Conservation (phyloP, 1,140 invertebrate genomes). For the Octopus bimaculoides region DNA sequence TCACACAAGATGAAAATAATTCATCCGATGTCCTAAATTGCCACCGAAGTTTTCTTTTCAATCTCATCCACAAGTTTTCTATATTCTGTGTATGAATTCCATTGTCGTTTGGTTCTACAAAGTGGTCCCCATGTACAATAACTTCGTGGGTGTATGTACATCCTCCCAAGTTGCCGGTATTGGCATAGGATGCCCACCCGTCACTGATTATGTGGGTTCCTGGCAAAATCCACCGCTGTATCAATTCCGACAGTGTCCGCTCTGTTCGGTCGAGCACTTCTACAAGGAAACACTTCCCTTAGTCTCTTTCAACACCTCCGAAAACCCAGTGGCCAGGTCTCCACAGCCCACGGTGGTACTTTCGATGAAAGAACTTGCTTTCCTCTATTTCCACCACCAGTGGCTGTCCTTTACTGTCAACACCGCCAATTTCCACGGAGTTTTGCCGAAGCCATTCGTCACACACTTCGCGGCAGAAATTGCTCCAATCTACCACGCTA, state of each 20-base stretch:
- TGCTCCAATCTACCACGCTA: too few relatives aligned
- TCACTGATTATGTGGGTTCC: constrained; percentile 22
- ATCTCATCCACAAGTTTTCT: constrained; percentile 21
- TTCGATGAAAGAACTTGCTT: constrained; percentile 27
- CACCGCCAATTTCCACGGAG: constrained; percentile 13
- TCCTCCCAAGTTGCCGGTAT: constrained; percentile 10
- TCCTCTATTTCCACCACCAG: constrained; percentile 24
- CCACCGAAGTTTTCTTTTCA: constrained; percentile 18
- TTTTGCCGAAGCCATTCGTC: too few relatives aligned
- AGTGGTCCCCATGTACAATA: constrained; percentile 17
- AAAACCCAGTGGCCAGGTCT: constrained; percentile 27
- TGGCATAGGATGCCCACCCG: constrained; percentile 23
- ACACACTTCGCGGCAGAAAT: too few relatives aligned
- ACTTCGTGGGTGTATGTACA: constrained; percentile 18
- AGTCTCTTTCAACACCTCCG: constrained; percentile 21
- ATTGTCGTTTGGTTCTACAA: constrained; percentile 20
- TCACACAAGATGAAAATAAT: too few relatives aligned
- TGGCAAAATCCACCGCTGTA: constrained; percentile 21
- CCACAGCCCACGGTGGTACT: constrained; percentile 25
- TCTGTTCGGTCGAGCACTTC: constrained; percentile 18
- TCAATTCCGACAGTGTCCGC: constrained; percentile 17
- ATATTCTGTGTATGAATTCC: constrained; percentile 18
- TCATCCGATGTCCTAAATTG: constrained; percentile 17
- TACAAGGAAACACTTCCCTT: constrained; percentile 16
- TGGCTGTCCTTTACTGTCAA: constrained; percentile 12